Percentiles rank a stretch among this genome's conserved stretches.
Conservation (phyloP, 2,888 invertebrate genomes). For the Anthophora plumipes region DNA sequence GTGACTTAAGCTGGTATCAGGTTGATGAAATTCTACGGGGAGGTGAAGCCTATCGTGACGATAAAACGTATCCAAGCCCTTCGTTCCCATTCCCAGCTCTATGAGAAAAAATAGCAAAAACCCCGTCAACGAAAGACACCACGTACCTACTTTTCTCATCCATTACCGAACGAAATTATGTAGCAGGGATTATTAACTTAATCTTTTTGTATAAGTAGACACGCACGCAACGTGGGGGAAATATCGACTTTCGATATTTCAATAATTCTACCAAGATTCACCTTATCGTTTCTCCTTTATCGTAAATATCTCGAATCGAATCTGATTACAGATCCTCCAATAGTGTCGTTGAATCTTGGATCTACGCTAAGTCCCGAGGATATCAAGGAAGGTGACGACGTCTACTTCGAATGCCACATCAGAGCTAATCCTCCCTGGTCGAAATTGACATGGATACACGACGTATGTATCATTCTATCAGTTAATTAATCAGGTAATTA, state of each 20-base stretch:
- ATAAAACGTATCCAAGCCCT: conserved; percentile 65
- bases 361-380: conserved; percentile 94
- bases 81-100: conserved; percentile 41
- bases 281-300: background rate
- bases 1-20: conserved; percentile 70
- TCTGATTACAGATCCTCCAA: conserved; percentile 91
- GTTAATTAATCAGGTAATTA: background rate
- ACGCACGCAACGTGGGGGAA: background rate
- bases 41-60: conserved; percentile 53
- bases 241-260: background rate
- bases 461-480: conserved; percentile 88
- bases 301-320: background rate
- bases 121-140: background rate
- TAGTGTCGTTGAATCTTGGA: conserved; percentile 92
- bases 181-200: background rate
- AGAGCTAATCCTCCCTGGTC: conserved; percentile 94
- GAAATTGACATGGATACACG: conserved; percentile 94
- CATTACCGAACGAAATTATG: background rate
- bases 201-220: background rate
- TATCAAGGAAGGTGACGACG: conserved; percentile 96
- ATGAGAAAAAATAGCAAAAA: conserved; percentile 56
- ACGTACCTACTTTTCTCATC: background rate
- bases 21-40: conserved; percentile 77
- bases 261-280: background rate
- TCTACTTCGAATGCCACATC: conserved; percentile 96